Evolutionary conservation across 2,888 invertebrate species (phyloP).

Genomic region (Agrotis puta): DNA sequence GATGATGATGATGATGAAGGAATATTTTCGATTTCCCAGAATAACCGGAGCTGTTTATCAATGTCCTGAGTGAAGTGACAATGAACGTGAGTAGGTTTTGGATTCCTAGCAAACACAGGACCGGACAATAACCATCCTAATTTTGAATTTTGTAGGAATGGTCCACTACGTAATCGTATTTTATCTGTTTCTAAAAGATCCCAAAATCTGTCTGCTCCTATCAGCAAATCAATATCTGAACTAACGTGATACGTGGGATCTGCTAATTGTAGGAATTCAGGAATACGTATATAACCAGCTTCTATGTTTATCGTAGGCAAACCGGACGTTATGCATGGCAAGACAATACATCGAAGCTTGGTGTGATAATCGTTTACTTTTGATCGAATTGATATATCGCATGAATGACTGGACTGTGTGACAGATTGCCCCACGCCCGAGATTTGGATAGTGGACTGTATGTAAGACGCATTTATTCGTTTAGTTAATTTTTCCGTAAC

Average conservation of each 20-base stretch:
- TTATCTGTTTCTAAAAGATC: conserved; percentile 2
- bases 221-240: conserved; percentile 11
- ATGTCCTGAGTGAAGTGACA: conserved; percentile 12
- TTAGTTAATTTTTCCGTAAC: not conserved
- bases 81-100: not conserved
- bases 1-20: not conserved
- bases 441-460: conserved; percentile 15
- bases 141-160: not conserved
- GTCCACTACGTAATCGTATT: conserved; percentile 15
- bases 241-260: conserved; percentile 13
- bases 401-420: not conserved
- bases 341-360: conserved; percentile 7
- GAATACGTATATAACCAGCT: conserved; percentile 1
- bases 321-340: conserved; percentile 9
- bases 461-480: not conserved
- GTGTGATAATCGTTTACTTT: conserved; percentile 5
- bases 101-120: not conserved
- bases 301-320: conserved; percentile 16
- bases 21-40: conserved; percentile 31
- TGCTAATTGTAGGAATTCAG: conserved; percentile 5
- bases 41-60: not conserved
- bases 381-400: conserved; percentile 11
- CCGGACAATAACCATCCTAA: conserved; percentile 10
- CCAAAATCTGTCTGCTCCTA: conserved; percentile 10
- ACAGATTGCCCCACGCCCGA: conserved; percentile 16